Base-by-base conservation (phyloP, 2,888 invertebrate genomes). In the Allophyes oxyacanthae region DNA sequence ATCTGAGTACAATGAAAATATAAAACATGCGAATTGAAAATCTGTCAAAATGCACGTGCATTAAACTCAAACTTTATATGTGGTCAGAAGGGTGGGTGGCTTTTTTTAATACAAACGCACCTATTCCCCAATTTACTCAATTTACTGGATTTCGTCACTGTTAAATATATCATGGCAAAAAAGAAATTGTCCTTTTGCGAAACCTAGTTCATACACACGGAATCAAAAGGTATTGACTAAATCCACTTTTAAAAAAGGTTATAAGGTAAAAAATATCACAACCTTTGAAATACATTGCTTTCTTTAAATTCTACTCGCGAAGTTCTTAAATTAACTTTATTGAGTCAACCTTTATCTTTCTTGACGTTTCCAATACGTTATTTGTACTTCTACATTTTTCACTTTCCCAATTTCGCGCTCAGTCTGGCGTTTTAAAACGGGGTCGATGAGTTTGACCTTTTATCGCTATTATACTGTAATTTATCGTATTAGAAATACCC, bases 261-360 rank as follows among this genome's bases (percentile, higher is more conserved):
- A 43, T 13, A 26, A 34, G 13, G 8, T 28, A 4, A 20, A 20
- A 32, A 54, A 38, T 30, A 30, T 42, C n/a, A 9, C 15, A 43
- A 37, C 36, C 36, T 30, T 20, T 26, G 42, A 43, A 34, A 41
- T 26, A 20, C 13, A 54, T 26, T 6, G 6, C 28, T 46, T 40
- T 49, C 65, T 64, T 38, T 41, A 56, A 52, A 66, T 46, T 64
- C 20, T 33, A 50, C 45, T 52, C 34, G 8, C 33, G 9, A 45
- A 37, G 32, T 46, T 46, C 42, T 49, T 13, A 66, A 59, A 44
- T 44, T 43, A 34, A 53, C 9, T 61, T 60, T 61, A 66, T 53
- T 45, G 36, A 46, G 62, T 53, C 52, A 67, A 72, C 52, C 38
- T 53, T 53, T 56, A 52, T 55, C 32, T 50, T 51, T 37, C 45